A percentile compares a stretch with the other conserved stretches of the same genome.
phyloP scores from a whole-genome alignment of 2,797 vertebrate species.

The Falco berigora region DNA sequence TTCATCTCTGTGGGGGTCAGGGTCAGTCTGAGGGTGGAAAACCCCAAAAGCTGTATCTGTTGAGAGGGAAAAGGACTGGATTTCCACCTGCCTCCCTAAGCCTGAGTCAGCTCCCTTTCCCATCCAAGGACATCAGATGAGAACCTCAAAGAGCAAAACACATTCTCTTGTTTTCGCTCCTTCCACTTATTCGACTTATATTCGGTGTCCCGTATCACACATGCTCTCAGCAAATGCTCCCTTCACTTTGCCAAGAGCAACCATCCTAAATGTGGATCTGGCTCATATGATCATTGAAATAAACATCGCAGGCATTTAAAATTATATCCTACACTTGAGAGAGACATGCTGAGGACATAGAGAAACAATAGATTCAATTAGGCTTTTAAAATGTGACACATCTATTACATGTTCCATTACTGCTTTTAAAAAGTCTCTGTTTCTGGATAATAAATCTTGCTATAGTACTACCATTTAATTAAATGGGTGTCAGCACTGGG shows the following conservation, averaged over 20 bases:
- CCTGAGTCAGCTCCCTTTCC: neutral
- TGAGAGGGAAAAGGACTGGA: neutral
- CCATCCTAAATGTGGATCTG: neutral
- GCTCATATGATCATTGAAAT: neutral
- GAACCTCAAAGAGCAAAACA: neutral
- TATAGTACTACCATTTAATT: constrained; percentile 40
- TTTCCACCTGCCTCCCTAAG: neutral
- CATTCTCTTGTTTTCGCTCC: neutral
- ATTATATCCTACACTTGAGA: constrained; percentile 36
- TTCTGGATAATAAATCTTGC: constrained; percentile 44
- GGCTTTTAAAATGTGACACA: constrained; percentile 49
- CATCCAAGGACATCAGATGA: neutral
- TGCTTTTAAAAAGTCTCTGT: neutral
- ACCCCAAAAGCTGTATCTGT: neutral
- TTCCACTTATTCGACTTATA: neutral
- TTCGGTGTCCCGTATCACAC: neutral
- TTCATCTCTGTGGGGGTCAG: neutral
- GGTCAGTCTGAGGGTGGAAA: neutral
- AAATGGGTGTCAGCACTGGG: constrained; percentile 44
- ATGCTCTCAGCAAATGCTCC: neutral
- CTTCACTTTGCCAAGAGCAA: neutral
- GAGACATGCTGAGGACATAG: constrained; percentile 9
- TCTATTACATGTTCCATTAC: constrained; percentile 47
- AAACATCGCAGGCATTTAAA: constrained; percentile 7
- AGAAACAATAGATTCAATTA: constrained; percentile 61